phyloP scores from a whole-genome alignment of 2,113 vertebrate species.

The Probosciger aterrimus region DNA sequence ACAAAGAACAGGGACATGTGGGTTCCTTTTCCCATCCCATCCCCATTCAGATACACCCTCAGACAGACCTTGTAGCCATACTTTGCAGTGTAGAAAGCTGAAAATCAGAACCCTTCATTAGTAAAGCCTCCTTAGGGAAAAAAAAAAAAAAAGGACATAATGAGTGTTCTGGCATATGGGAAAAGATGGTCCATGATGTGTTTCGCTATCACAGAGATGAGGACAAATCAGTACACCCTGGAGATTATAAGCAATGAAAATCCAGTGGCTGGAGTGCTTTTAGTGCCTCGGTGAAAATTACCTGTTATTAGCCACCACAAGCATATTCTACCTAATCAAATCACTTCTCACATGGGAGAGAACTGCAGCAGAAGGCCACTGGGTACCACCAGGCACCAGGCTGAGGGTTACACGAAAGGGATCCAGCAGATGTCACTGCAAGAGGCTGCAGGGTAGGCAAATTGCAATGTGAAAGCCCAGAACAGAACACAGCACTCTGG shows the following conservation, averaged over 20 bases:
- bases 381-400: not conserved
- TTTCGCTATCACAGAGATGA: not conserved
- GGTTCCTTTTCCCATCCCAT: conserved; percentile 78
- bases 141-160: not conserved
- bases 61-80: conserved; percentile 85
- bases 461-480: not conserved
- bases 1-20: conserved; percentile 87
- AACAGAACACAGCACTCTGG: not conserved
- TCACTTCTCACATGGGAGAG: not conserved
- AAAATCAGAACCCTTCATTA: not conserved
- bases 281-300: not conserved
- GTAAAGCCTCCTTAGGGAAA: not conserved
- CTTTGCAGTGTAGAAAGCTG: conserved; percentile 84
- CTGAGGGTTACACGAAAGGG: not conserved
- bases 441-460: not conserved
- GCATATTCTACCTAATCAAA: not conserved
- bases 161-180: rapidly evolving
- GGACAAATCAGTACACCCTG: not conserved
- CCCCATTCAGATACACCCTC: conserved; percentile 83
- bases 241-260: not conserved
- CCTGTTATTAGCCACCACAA: not conserved
- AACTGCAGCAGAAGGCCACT: not conserved
- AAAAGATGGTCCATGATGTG: rapidly evolving
- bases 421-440: not conserved
- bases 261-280: not conserved